Evolutionary conservation across 2,888 invertebrate genomes (phyloP), one percentile per base, ranked within the genome.

Genomic region (Catocala sponsa): DNA sequence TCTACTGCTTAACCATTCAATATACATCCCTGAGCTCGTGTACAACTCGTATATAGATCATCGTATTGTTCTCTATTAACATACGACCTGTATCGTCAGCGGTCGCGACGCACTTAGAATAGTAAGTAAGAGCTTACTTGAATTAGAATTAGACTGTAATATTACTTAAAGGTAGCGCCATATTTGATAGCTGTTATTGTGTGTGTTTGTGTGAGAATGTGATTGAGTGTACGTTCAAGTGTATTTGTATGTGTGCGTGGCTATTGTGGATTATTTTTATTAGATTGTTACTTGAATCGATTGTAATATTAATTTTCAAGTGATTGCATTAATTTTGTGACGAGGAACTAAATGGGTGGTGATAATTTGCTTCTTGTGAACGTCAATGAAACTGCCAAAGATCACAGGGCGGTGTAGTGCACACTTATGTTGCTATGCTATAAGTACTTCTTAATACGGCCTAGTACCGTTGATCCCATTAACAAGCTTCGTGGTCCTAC

Each of bases 31-130:
- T 50, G 53, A 86, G 91, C 93, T 92, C 94, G 93, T 94, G 94
- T 94, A 91, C 90, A 82, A 80, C 90, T 89, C 93, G 92, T 94
- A 94, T 94, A 93, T 94, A 94, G 94, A 94, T 94, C 94, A 94
- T 91, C 91, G 90, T 89, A 91, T 91, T 89, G 91, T 90, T 88
- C 88, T 85, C 88, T 87, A 91, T 89, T 89, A 89, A 87, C 85
- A 88, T 88, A 87, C 91, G 90, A 90, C 85, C 88, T 84, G 82
- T 87, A 87, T 87, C 89, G 91, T 84, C 88, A 86, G 81, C 82
- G 85, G 74, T 69, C 78, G 74, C 51, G 63, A 76, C 82, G 84
- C 80, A 83, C 68, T 64, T 65, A 52, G 91, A 79, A 90, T 91
- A 71, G 61, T 64, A 58, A 86, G 84, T 68, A 58, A 76, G 66